phyloP scores from a whole-genome alignment of 2,113 vertebrate species.

The Catharus bicknelli region DNA sequence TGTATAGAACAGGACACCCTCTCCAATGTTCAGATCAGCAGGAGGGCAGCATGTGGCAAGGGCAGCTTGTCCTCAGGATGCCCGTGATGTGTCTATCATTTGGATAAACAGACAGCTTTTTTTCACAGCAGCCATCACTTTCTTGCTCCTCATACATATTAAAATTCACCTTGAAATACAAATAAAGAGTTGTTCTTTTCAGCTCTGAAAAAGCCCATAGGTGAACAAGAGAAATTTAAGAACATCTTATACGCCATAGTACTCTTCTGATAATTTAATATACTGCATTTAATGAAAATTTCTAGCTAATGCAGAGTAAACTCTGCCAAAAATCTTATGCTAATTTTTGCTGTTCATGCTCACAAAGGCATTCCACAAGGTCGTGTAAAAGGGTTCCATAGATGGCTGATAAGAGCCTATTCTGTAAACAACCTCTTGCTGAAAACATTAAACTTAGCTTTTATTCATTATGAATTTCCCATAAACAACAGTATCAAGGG shows the following conservation, averaged over 20 bases:
- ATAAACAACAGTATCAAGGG: not conserved
- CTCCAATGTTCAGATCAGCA: not conserved
- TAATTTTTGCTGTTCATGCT: not conserved
- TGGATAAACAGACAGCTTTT: not conserved
- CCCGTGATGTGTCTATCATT: not conserved
- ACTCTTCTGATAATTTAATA: not conserved
- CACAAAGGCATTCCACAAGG: not conserved
- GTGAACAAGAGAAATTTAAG: not conserved
- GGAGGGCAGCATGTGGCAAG: not conserved
- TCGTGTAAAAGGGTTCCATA: not conserved
- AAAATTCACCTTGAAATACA: not conserved
- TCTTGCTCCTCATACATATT: not conserved
- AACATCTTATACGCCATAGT: not conserved
- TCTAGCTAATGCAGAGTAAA: not conserved
- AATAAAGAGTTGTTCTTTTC: not conserved
- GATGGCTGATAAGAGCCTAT: not conserved
- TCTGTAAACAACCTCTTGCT: not conserved
- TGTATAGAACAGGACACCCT: not conserved
- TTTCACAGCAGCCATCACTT: not conserved
- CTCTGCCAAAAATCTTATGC: not conserved
- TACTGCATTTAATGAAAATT: not conserved
- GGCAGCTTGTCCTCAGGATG: not conserved
- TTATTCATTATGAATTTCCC: not conserved
- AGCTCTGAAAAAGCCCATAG: not conserved
- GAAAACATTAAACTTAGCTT: not conserved